Conservation (phyloP, 2,888 invertebrate species). For the Elegia similella region DNA sequence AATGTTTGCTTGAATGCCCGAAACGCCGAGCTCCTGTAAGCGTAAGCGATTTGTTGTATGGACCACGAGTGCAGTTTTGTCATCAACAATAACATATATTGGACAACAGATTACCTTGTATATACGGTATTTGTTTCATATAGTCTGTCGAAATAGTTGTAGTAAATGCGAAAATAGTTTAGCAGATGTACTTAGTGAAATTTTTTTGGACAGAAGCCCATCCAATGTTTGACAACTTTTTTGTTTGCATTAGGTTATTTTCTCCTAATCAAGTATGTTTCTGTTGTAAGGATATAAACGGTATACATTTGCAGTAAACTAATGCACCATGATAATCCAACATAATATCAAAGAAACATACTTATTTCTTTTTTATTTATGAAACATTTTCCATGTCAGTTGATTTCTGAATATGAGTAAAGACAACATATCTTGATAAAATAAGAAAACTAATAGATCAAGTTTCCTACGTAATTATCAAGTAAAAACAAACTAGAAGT, state of each 20-base stretch:
- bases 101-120: neutral
- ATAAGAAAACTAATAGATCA: no score
- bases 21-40: slow-evolving; percentile 38
- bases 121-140: neutral
- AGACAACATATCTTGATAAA: no score
- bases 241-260: slow-evolving; percentile 23
- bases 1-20: slow-evolving; percentile 51
- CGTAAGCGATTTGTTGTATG: slow-evolving; percentile 41
- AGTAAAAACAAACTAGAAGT: no score
- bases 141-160: neutral
- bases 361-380: neutral
- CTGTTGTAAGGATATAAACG: neutral
- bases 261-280: slow-evolving; percentile 18
- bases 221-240: neutral
- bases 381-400: neutral
- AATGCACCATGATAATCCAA: neutral
- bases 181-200: neutral
- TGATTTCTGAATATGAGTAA: neutral
- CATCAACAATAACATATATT: slow-evolving; percentile 1
- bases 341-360: neutral
- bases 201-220: neutral
- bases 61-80: slow-evolving; percentile 40
- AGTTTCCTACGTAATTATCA: no score
- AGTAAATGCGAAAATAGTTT: neutral
- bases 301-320: neutral